These are phyloP conservation scores for Sebastes diploproa DNA, from an alignment of 2,797 vertebrate genomes.

Conservation along the genomic window DNA sequence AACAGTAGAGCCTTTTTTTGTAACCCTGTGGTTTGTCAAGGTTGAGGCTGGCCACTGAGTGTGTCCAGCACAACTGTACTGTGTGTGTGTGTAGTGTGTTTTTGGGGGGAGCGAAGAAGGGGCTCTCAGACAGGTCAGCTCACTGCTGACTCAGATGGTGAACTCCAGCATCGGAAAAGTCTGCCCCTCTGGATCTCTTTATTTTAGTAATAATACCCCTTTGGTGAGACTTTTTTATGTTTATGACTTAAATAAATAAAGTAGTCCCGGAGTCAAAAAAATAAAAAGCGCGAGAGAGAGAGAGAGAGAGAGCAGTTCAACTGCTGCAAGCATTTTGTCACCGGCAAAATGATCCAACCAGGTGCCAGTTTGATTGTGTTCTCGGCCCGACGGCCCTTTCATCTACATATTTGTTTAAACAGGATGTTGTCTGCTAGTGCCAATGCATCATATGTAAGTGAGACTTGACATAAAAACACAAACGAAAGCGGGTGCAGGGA, in stretches of 20 bases:
- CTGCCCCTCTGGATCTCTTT: conserved; percentile 61
- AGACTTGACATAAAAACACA: conserved; percentile 85
- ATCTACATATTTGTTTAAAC: conserved; percentile 81
- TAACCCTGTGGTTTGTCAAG: conserved; percentile 75
- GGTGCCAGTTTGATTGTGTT: conserved; percentile 66
- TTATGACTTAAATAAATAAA: conserved; percentile 76
- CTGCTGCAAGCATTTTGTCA: conserved; percentile 53
- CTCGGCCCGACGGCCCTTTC: conserved; percentile 61
- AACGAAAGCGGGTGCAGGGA: conserved; percentile 60
- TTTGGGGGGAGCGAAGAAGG: conserved; percentile 50
- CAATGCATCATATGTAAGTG: conserved; percentile 82
- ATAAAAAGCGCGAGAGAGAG: not conserved
- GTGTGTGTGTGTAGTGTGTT: conserved; percentile 4
- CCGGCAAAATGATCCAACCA: conserved; percentile 66
- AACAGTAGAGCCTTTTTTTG: conserved; percentile 55
- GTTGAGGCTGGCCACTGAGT: conserved; percentile 67
- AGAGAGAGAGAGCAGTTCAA: conserved; percentile 10
- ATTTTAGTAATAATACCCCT: conserved; percentile 74
- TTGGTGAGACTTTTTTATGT: conserved; percentile 74
- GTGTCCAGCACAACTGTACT: conserved; percentile 50
- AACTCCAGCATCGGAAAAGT: conserved; percentile 75
- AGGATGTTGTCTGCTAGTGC: conserved; percentile 82
- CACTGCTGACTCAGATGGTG: conserved; percentile 79
- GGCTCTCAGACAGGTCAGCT: conserved; percentile 75
- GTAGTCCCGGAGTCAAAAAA: conserved; percentile 37